These are phyloP conservation scores for Coreius guichenoti DNA, from an alignment of 2,797 vertebrate species.

Conservation along the genomic window DNA sequence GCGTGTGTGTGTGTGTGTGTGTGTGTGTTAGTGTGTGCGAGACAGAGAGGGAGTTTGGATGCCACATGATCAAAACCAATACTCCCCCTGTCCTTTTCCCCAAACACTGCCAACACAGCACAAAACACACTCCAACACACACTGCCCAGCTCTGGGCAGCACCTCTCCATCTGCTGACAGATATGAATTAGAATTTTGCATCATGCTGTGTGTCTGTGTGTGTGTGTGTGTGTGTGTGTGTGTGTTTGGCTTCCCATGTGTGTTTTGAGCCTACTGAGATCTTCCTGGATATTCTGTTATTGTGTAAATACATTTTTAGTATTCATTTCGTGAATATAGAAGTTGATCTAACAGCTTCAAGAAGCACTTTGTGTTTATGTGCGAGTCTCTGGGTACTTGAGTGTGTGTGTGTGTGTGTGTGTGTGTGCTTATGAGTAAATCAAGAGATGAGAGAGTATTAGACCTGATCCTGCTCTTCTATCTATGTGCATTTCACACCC, in stretches of 20 bases:
- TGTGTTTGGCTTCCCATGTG: conserved; percentile 45
- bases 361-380: background rate
- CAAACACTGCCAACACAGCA: conserved; percentile 70
- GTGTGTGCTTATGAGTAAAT: background rate
- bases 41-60: conserved; percentile 26
- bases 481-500: conserved; percentile 65
- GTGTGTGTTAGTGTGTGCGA: background rate
- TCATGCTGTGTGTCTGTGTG: conserved; percentile 55
- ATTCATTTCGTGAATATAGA: background rate
- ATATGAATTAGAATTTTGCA: conserved; percentile 47
- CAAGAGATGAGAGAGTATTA: conserved; percentile 42
- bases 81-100: conserved; percentile 64
- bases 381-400: background rate
- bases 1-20: conserved; percentile 34
- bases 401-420: conserved; percentile 8
- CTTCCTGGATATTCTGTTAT: conserved; percentile 38
- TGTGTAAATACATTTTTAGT: conserved; percentile 6
- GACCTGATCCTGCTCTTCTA: conserved; percentile 30
- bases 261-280: conserved; percentile 55
- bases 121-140: conserved; percentile 39
- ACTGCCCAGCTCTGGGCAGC: conserved; percentile 38
- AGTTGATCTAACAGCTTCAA: background rate
- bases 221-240: conserved; percentile 27
- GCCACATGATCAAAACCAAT: conserved; percentile 39
- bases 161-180: conserved; percentile 50